Percentiles rank a stretch among this genome's conserved stretches.
Evolutionary conservation across 2,888 invertebrate genomes (phyloP).

Genomic region (Ormyrus labotus): DNA sequence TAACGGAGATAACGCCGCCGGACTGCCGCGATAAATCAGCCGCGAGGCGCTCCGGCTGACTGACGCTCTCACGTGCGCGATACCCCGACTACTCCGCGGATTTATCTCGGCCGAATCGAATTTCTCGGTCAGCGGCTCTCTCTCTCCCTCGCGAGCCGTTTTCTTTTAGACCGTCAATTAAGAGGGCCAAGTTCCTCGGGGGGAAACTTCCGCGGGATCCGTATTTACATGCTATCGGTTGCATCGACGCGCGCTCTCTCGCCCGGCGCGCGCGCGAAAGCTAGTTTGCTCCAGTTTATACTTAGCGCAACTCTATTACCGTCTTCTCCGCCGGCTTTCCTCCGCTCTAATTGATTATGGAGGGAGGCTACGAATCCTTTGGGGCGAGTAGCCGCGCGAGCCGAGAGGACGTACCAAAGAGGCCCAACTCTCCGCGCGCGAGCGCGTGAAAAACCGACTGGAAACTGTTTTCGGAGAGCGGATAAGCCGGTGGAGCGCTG

Average conservation of each 20-base stretch:
- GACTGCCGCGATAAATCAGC: slow-evolving; percentile 65
- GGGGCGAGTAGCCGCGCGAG: no score
- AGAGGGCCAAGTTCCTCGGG: neutral
- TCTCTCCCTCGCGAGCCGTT: neutral
- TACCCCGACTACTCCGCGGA: slow-evolving; percentile 54
- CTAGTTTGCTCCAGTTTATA: slow-evolving; percentile 70
- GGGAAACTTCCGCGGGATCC: neutral
- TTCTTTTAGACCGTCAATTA: no score
- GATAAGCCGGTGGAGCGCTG: neutral
- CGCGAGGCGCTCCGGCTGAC: slow-evolving; percentile 1
- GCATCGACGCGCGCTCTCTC: slow-evolving; percentile 24
- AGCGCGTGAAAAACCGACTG: neutral
- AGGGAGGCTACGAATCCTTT: slow-evolving; percentile 61
- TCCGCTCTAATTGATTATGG: slow-evolving; percentile 70
- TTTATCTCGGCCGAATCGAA: slow-evolving; percentile 64
- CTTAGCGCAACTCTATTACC: slow-evolving; percentile 68
- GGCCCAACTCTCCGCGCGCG: neutral
- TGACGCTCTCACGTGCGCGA: slow-evolving; percentile 58
- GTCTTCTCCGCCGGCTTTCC: slow-evolving; percentile 63
- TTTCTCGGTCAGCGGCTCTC: slow-evolving; percentile 53
- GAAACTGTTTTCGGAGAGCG: neutral
- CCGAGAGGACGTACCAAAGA: no score
- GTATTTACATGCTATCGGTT: slow-evolving; percentile 50
- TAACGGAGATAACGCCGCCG: slow-evolving; percentile 68
- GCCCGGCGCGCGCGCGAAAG: slow-evolving; percentile 1